Conservation (phyloP, 2,888 invertebrate species). For the Chesias legatella region DNA sequence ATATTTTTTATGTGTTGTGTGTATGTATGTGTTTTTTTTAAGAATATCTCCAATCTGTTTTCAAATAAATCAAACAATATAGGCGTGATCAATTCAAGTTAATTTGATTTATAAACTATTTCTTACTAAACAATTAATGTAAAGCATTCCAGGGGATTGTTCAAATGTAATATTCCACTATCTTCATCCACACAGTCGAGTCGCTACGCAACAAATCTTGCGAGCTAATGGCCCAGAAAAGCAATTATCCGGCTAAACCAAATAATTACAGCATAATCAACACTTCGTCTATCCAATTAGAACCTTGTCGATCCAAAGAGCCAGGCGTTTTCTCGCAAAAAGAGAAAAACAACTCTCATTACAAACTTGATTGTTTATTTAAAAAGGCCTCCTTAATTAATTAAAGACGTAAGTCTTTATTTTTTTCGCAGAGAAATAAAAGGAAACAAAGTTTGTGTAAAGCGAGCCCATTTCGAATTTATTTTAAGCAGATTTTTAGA, state of each 20-base stretch:
- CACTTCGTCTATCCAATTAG: constrained; percentile 36
- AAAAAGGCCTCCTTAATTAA: constrained; percentile 50
- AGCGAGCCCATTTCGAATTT: constrained; percentile 44
- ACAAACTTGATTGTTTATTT: constrained; percentile 49
- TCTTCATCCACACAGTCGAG: not conserved
- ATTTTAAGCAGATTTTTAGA: constrained; percentile 49
- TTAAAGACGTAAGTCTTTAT: constrained; percentile 51
- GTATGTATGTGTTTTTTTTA: too few relatives aligned
- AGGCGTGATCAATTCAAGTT: too few relatives aligned
- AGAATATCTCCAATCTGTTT: too few relatives aligned
- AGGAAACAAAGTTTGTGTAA: constrained; percentile 43
- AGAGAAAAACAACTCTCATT: constrained; percentile 45
- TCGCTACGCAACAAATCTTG: constrained; percentile 27
- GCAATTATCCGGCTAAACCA: constrained; percentile 27
- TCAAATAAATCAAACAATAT: too few relatives aligned
- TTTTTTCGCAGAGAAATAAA: constrained; percentile 44
- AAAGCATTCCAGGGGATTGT: too few relatives aligned
- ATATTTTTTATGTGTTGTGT: too few relatives aligned
- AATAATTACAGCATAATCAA: constrained; percentile 31
- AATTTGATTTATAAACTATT: too few relatives aligned
- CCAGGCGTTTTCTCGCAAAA: constrained; percentile 27
- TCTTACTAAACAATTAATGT: too few relatives aligned
- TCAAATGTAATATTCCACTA: too few relatives aligned
- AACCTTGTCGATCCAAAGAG: constrained; percentile 31
- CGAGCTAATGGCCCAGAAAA: constrained; percentile 27